Percentiles rank a stretch among this genome's conserved stretches.
These are phyloP conservation scores for Muricea muricata DNA, from an alignment of 92 coral and sea anemone genomes.

Conservation along the genomic window DNA sequence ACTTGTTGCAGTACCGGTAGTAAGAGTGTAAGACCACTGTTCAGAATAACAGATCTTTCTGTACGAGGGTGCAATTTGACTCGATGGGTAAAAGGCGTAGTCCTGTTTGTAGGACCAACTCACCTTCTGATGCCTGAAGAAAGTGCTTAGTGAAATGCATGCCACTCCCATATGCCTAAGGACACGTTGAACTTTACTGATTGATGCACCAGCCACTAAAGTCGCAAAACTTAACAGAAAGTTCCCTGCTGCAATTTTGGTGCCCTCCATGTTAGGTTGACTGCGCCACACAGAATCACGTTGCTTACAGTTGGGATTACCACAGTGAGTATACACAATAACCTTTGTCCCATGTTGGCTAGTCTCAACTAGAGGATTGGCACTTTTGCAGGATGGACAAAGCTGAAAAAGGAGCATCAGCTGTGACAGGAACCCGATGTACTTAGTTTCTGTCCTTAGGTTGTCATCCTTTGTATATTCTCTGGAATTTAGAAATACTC, in stretches of 20 bases:
- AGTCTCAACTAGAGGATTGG: constrained; percentile 58
- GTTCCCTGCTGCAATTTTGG: constrained; percentile 61
- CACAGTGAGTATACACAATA: constrained; percentile 46
- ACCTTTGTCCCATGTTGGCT: constrained; percentile 59
- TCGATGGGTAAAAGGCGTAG: not conserved
- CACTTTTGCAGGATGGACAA: constrained; percentile 56
- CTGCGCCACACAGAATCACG: constrained; percentile 62
- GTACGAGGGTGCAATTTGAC: not conserved
- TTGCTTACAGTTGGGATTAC: constrained; percentile 56
- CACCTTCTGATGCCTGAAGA: constrained; percentile 67
- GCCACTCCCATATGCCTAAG: constrained; percentile 71
- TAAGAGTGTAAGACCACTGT: too few relatives aligned
- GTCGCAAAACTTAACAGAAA: constrained; percentile 68
- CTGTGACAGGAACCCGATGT: constrained; percentile 64
- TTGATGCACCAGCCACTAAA: constrained; percentile 68
- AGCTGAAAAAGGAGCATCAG: constrained; percentile 55
- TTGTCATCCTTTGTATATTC: not conserved
- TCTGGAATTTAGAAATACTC: not conserved
- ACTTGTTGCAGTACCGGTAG: too few relatives aligned
- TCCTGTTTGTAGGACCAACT: not conserved
- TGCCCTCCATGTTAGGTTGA: constrained; percentile 64
- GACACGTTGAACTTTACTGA: constrained; percentile 55
- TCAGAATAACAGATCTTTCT: not conserved
- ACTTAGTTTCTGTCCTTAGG: not conserved
- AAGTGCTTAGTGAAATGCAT: constrained; percentile 61